Evolutionary conservation across 2,797 vertebrate species (phyloP).

Genomic region (Gadopsis bispinosus): DNA sequence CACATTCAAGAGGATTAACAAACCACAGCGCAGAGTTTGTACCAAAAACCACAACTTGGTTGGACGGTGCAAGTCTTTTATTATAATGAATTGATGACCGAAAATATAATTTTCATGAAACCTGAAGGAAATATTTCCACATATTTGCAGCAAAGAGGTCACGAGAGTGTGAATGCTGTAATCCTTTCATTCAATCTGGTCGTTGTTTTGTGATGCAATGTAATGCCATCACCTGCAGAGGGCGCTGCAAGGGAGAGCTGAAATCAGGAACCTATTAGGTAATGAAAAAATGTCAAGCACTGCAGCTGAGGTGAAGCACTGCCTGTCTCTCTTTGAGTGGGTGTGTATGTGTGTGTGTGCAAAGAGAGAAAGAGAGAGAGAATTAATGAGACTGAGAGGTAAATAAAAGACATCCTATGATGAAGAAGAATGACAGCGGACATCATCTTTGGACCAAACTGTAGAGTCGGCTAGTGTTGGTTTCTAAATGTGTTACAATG

Average conservation of each 20-base stretch:
- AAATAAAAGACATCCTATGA: slow-evolving; percentile 11
- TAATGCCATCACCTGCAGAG: slow-evolving; percentile 37
- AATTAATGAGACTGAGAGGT: background rate
- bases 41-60: background rate
- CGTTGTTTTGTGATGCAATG: slow-evolving; percentile 9
- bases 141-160: background rate
- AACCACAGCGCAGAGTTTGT: background rate
- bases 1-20: slow-evolving; percentile 24
- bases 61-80: background rate
- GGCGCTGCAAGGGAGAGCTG: slow-evolving; percentile 23
- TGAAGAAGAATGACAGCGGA: background rate
- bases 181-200: slow-evolving; percentile 7
- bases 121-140: background rate
- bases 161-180: background rate
- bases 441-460: background rate
- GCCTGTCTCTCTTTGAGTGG: slow-evolving; percentile 6
- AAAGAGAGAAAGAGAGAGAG: background rate
- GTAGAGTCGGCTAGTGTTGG: too few relatives aligned
- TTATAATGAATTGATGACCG: background rate
- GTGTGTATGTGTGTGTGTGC: background rate
- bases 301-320: slow-evolving; percentile 42
- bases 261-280: slow-evolving; percentile 47
- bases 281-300: slow-evolving; percentile 56
- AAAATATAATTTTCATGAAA: background rate
- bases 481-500: background rate